Base-by-base conservation (phyloP, 1,140 invertebrate genomes). In the Gryon sp. region DNA sequence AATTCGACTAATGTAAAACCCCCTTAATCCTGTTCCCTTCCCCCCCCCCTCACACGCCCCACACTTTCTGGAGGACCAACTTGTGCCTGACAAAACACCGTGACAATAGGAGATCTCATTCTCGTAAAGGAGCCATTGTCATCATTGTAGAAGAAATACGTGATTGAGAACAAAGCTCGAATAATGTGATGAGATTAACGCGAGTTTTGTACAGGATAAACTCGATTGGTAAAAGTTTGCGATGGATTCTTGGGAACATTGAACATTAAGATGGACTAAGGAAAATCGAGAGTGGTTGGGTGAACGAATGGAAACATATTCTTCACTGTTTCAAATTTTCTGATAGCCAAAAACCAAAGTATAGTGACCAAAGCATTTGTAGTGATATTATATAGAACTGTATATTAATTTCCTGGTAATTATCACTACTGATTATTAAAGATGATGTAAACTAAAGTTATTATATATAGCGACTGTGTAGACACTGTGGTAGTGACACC, bases 401-500 rank as follows among this genome's bases (percentile, higher is more conserved):
- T 84, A 84, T 84, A 84, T 84, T 85, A 80, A n/a, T 38, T 75
- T 82, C 73, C 76, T 70, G 77, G 77, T 82, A 82, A 83, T 70
- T 76, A 78, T 80, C 81, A 80, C 52, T 73, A 80, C 76, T 83
- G 69, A 68, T 78, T 81, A 82, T 81, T 78, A 75, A 82, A 77
- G 78, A 82, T 82, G 81, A 80, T 79, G 78, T 82, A 85, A 81
- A 73, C 68, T 77, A 75, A 82, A 62, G 53, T 84, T 84, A 82
- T 83, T 76, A 78, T 78, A 73, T 78, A 80, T 84, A 85, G 80
- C 78, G 68, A 83, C 79, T 84, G 82, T 86, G 82, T 84, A 86
- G 82, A 80, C 76, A 85, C 73, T 84, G 80, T 81, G 82, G 82
- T 85, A 88, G 84, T 82, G 80, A 83, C 80, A 85, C 82, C 78